Evolutionary conservation across 1,140 invertebrate genomes (phyloP), one percentile per base, ranked within the genome.

Genomic region (Teleopsis dalmanni): DNA sequence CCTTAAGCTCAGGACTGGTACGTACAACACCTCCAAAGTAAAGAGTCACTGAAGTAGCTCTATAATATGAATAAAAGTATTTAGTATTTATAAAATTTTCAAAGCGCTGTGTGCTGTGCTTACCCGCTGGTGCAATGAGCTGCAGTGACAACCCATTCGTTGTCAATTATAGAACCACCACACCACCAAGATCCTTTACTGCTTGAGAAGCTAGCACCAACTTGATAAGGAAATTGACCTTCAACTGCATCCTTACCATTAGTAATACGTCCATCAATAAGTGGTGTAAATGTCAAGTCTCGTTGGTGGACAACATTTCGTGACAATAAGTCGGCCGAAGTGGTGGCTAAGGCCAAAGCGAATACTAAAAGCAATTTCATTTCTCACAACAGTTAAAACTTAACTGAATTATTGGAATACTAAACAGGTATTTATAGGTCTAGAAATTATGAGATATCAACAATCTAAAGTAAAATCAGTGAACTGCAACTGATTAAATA

Each of bases 221-320:
- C 59, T 49, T 67, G 64, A 34, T 66, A 59, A 22, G 64, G 64
- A 36, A 66, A 66, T 51, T 67, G 64, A 26, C 57, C 53, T 6
- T 19, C 45, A 0, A 5, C 21, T 3, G 64, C 63, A 23, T 53
- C 36, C 18, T 57, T 53, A 9, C 64, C 64, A 3, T 61, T 53
- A 14, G 59, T 50, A 21, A 67, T 66, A 29, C 64, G 61, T 6
- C 63, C 62, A 6, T 53, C 57, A 31, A 59, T 13, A 9, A 41
- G 37, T 16, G 44, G 44, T 9, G 31, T 25, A 25, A n/a, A n/a
- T 7, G 34, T 14, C 13, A 46, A 25, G 8, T 38, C 47, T 11
- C 43, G n/a, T 19, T 22, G 4, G 9, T 7, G n/a, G 16, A 19
- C 1, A 3, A n/a, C 18, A 31, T 23, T 8, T 34, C 19, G 21